Percentiles rank a stretch among this genome's conserved stretches.
phyloP scores from a whole-genome alignment of 1,140 invertebrate genomes.

The Brachionus asplanchnoidis region DNA sequence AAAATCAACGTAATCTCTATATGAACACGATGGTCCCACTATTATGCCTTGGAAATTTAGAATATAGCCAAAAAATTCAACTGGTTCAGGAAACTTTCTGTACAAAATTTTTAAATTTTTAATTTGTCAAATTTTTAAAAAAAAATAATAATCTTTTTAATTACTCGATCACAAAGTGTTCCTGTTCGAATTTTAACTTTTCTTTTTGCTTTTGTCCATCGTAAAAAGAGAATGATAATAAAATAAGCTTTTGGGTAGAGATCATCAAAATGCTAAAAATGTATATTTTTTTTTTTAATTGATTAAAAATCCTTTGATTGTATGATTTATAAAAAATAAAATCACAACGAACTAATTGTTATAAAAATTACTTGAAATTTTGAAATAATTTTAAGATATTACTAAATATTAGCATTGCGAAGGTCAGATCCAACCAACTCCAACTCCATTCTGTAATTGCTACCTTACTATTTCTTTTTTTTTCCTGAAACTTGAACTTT shows the following conservation, averaged over 20 bases:
- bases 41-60: conserved; percentile 43
- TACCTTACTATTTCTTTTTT: no score
- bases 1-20: conserved; percentile 41
- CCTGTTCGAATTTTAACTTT: neutral
- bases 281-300: neutral
- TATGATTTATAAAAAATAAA: no score
- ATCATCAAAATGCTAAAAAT: conserved; percentile 77
- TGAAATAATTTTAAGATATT: no score
- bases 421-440: no score
- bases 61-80: conserved; percentile 43
- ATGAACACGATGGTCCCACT: conserved; percentile 41
- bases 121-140: no score
- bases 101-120: neutral
- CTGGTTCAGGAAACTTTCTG: neutral
- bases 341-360: no score
- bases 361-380: no score
- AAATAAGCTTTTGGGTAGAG: conserved; percentile 88
- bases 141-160: no score
- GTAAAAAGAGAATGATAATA: conserved; percentile 81
- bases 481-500: no score
- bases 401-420: no score
- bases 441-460: no score
- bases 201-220: conserved; percentile 64
- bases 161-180: neutral
- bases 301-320: neutral